These are phyloP conservation scores for Catagonus wagneri DNA, from an alignment of 2,113 vertebrate genomes.

Conservation along the genomic window DNA sequence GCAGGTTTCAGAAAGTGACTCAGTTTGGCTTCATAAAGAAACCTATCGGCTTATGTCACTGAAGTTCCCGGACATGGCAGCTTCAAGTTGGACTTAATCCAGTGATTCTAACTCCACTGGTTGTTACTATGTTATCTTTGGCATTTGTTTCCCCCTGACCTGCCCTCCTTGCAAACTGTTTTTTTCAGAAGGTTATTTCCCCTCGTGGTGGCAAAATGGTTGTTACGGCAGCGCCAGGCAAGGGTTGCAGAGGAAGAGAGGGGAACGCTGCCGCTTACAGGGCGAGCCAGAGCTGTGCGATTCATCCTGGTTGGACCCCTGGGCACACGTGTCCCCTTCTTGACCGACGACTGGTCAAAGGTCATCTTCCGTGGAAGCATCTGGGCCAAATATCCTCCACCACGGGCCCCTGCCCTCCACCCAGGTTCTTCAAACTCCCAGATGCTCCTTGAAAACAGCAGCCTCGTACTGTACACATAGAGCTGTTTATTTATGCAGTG, in stretches of 20 bases:
- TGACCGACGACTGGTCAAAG: not conserved
- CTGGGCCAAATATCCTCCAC: not conserved
- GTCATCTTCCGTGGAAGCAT: not conserved
- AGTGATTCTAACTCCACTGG: not conserved
- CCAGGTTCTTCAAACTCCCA: not conserved
- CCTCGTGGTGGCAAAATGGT: not conserved
- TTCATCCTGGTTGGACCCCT: not conserved
- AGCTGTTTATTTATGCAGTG: not conserved
- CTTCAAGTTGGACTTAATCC: not conserved
- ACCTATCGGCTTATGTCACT: not conserved
- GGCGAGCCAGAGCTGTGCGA: rapidly evolving
- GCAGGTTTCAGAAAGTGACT: not conserved
- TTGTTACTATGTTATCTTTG: not conserved
- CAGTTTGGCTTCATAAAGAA: not conserved
- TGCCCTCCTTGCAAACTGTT: not conserved
- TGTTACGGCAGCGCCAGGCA: not conserved
- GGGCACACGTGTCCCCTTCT: not conserved
- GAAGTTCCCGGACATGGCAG: not conserved
- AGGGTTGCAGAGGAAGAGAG: not conserved
- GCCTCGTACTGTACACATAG: no score
- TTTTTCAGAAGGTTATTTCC: not conserved
- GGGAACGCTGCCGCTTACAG: not conserved
- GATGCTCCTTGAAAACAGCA: not conserved
- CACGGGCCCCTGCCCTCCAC: not conserved
- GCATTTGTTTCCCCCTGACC: not conserved